Percentiles rank a stretch among this genome's conserved stretches.
These are phyloP conservation scores for Mamestra brassicae DNA, from an alignment of 2,888 invertebrate genomes.

Conservation along the genomic window DNA sequence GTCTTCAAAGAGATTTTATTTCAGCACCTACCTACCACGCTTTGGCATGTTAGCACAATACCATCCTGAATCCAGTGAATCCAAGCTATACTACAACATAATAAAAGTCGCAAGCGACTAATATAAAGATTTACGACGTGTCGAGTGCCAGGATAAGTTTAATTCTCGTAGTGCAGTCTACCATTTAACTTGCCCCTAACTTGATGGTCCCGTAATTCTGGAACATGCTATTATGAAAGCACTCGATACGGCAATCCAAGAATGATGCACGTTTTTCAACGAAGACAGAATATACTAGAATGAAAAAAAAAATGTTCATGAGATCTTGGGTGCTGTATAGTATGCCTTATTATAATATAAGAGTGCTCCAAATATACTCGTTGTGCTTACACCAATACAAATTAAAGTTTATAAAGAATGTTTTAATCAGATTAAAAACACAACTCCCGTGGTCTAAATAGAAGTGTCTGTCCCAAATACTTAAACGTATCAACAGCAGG, in stretches of 20 bases:
- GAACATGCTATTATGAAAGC: conserved; percentile 31
- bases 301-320: too few species aligned
- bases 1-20: neutral
- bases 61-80: neutral
- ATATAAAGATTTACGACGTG: conserved; percentile 60
- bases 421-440: too few species aligned
- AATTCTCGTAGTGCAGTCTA: conserved; percentile 61
- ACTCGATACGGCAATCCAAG: conserved; percentile 20
- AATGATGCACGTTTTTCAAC: neutral
- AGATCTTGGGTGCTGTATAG: too few species aligned
- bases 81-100: conserved; percentile 1
- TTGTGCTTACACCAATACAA: too few species aligned
- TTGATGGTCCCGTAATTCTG: conserved; percentile 60
- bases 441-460: too few species aligned
- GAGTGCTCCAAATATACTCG: too few species aligned
- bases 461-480: too few species aligned
- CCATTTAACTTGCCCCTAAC: conserved; percentile 65
- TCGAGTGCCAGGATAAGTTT: conserved; percentile 61
- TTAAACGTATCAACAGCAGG: too few species aligned
- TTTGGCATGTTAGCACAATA: neutral
- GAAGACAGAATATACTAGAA: neutral
- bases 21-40: neutral
- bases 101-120: conserved; percentile 33
- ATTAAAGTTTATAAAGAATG: too few species aligned
- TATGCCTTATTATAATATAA: too few species aligned